Evolutionary conservation across 2,888 invertebrate species (phyloP).

Genomic region (Microctonus hyperodae): DNA sequence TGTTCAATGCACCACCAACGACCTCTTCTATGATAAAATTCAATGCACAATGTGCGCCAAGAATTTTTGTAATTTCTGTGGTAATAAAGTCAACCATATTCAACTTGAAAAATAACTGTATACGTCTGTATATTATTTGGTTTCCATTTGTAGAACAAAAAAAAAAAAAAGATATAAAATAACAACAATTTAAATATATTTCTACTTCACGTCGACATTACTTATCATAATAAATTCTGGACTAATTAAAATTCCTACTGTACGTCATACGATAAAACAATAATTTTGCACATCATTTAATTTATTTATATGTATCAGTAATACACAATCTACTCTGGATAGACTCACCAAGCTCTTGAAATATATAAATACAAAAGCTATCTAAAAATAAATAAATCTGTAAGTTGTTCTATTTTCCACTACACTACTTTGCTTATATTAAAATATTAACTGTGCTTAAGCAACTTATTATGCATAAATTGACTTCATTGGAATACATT

Average conservation of each 20-base stretch:
- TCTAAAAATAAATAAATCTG: neutral
- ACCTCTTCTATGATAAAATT: constrained; percentile 5
- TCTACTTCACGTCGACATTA: no score
- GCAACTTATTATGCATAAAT: constrained; percentile 13
- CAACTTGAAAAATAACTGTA: neutral
- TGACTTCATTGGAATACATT: constrained; percentile 6
- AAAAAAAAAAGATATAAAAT: no score
- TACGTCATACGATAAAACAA: no score
- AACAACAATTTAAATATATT: no score
- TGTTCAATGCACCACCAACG: neutral
- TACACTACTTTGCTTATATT: neutral
- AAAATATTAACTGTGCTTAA: neutral
- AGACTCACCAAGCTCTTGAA: no score
- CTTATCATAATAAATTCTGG: no score
- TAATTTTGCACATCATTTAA: no score
- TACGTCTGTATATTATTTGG: no score
- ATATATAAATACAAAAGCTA: neutral
- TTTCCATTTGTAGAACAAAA: no score
- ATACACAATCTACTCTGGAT: no score
- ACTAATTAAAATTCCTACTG: no score
- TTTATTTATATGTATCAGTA: no score
- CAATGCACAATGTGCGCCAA: neutral
- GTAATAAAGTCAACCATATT: neutral
- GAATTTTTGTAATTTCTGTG: neutral
- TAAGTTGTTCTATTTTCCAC: neutral